Evolutionary conservation across 2,797 vertebrate species (phyloP).

Genomic region (Sphenopsis melanotis): DNA sequence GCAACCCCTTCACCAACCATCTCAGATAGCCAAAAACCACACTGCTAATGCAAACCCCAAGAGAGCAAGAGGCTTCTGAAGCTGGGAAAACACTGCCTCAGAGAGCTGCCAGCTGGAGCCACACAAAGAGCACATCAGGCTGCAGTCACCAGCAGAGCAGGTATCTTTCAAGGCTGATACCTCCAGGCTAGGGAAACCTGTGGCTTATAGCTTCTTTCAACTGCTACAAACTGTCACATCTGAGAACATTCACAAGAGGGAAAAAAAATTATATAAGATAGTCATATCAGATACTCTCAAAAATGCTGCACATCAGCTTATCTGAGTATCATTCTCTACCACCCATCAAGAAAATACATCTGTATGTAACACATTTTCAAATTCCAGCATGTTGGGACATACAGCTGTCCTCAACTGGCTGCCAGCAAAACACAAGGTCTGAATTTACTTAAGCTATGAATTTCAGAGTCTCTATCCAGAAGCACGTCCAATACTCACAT

Average conservation of each 20-base stretch:
- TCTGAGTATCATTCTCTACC: neutral
- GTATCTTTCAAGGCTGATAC: neutral
- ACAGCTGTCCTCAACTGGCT: neutral
- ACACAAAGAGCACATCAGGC: neutral
- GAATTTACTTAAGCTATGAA: neutral
- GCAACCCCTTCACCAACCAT: neutral
- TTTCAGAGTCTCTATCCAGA: neutral
- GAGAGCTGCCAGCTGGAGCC: neutral
- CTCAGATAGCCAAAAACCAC: neutral
- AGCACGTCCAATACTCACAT: neutral
- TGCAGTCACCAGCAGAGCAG: neutral
- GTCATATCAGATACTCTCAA: neutral
- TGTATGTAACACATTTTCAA: neutral
- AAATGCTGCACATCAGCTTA: neutral
- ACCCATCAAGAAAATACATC: neutral
- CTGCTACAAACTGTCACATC: neutral
- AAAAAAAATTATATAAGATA: rapidly evolving
- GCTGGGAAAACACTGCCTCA: neutral
- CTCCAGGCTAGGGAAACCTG: neutral
- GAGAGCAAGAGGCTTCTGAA: neutral
- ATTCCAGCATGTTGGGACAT: neutral
- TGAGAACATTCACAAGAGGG: neutral
- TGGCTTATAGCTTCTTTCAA: neutral
- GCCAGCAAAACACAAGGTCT: neutral
- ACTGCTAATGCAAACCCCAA: neutral